phyloP scores from a whole-genome alignment of 2,113 vertebrate species.

The Rhinolophus ferrumequinum region DNA sequence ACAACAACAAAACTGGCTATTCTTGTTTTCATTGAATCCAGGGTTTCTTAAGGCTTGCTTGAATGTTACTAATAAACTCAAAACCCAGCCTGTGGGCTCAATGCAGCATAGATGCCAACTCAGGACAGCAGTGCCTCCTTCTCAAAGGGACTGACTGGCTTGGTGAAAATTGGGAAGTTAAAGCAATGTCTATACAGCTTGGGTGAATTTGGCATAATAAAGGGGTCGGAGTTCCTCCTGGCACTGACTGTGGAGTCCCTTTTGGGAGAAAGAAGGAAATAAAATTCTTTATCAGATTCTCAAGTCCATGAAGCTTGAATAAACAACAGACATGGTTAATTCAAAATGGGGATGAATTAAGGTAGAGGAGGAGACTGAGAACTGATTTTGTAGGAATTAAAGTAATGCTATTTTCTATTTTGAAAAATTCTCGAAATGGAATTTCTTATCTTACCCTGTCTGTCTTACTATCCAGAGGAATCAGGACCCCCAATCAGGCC shows the following conservation, averaged over 20 bases:
- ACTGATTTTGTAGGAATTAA: slow-evolving; percentile 45
- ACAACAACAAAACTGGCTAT: neutral
- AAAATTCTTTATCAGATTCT: slow-evolving; percentile 58
- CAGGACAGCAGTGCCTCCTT: neutral
- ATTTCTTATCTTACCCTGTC: slow-evolving; percentile 3
- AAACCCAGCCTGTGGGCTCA: neutral
- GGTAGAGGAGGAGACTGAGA: neutral
- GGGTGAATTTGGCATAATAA: neutral
- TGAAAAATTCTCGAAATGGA: slow-evolving; percentile 32
- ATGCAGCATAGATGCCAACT: neutral
- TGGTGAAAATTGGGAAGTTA: neutral
- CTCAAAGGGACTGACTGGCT: neutral
- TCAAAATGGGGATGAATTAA: slow-evolving; percentile 34
- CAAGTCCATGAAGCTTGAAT: slow-evolving; percentile 23
- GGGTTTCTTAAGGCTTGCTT: neutral
- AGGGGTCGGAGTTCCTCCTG: slow-evolving; percentile 1
- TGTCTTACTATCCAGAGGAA: neutral
- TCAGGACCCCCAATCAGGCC: neutral
- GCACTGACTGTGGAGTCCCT: neutral
- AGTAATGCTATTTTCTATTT: slow-evolving; percentile 51
- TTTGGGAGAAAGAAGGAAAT: slow-evolving; percentile 50
- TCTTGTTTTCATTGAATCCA: slow-evolving; percentile 15
- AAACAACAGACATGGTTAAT: slow-evolving; percentile 51
- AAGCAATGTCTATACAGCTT: neutral
- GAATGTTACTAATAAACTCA: slow-evolving; percentile 15